phyloP scores from a whole-genome alignment of 2,113 vertebrate genomes.

The Chlamydotis undulata region DNA sequence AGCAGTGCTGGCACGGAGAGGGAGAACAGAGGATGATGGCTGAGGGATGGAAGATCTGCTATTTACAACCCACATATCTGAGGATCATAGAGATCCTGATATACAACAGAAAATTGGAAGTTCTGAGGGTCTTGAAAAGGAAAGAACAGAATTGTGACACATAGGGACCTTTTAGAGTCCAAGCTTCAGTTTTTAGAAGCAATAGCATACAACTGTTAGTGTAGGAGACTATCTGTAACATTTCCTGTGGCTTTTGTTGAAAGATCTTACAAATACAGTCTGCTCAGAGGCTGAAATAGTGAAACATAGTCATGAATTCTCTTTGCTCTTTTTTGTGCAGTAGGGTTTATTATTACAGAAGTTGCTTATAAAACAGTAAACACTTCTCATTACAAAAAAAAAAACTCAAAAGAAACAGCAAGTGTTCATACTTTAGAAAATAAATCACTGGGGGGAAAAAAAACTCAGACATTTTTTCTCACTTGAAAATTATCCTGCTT shows the following conservation, averaged over 20 bases:
- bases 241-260: background rate
- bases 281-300: background rate
- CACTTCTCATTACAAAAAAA: background rate
- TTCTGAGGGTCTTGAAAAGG: background rate
- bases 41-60: background rate
- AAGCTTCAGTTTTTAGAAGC: background rate
- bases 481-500: background rate
- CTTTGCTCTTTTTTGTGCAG: background rate
- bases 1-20: background rate
- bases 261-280: background rate
- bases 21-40: background rate
- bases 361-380: background rate
- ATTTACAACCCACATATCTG: background rate
- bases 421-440: background rate
- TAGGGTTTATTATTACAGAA: background rate
- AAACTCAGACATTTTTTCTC: rapidly evolving
- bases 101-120: background rate
- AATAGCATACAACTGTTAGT: background rate
- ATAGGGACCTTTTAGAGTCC: background rate
- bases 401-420: background rate
- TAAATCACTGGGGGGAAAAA: background rate
- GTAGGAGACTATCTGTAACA: background rate
- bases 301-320: background rate
- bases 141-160: background rate
- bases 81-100: background rate